A percentile compares a stretch with the other conserved stretches of the same genome.
Evolutionary conservation across 1,140 invertebrate species (phyloP).

Genomic region (Anadara kagoshimensis): DNA sequence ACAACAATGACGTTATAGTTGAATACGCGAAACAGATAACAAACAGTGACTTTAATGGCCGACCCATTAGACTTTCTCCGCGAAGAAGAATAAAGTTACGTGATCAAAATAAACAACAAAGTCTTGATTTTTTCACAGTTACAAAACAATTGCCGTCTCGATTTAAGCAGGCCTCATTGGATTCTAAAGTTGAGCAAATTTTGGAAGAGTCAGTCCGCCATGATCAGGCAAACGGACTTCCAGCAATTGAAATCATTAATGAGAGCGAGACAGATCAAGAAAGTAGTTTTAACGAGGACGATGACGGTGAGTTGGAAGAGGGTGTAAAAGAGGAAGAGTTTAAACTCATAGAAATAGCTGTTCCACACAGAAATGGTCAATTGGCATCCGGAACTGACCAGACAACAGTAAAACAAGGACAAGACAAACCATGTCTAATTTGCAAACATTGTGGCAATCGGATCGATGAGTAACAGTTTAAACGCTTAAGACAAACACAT

Average conservation of each 20-base stretch:
- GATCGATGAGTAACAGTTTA: too few relatives aligned
- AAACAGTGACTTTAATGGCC: constrained; percentile 56
- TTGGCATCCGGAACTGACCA: too few relatives aligned
- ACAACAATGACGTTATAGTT: constrained; percentile 87
- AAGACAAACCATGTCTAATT: neutral
- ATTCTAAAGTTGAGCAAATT: constrained; percentile 73
- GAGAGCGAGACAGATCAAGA: constrained; percentile 9
- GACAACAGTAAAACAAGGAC: neutral
- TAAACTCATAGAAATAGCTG: too few relatives aligned
- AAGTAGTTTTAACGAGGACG: too few relatives aligned
- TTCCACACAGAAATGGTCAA: too few relatives aligned
- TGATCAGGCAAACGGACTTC: neutral
- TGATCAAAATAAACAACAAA: constrained; percentile 66
- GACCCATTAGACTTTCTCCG: constrained; percentile 64
- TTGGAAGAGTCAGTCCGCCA: constrained; percentile 54
- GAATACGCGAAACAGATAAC: constrained; percentile 79
- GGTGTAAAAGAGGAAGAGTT: too few relatives aligned
- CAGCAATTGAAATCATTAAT: constrained; percentile 10
- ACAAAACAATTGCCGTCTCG: constrained; percentile 19
- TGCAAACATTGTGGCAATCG: too few relatives aligned
- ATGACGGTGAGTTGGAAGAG: too few relatives aligned
- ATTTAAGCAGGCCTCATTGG: constrained; percentile 67
- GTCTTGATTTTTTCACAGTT: constrained; percentile 58
- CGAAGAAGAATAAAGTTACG: constrained; percentile 58
- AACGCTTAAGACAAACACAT: too few relatives aligned